Conservation (phyloP, 2,113 vertebrate species). For the Centropus bengalensis region DNA sequence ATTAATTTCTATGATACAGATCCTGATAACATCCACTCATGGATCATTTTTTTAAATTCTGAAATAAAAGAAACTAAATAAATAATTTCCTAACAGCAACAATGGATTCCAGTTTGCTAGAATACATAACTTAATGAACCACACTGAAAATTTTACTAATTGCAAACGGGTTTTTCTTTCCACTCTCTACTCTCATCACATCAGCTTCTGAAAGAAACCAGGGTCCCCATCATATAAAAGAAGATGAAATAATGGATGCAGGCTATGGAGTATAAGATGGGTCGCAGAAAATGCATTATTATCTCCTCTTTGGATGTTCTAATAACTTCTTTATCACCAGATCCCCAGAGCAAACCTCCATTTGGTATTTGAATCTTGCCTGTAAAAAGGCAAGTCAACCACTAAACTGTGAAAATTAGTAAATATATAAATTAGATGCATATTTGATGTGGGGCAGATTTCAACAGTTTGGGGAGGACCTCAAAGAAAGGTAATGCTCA, state of each 20-base stretch:
- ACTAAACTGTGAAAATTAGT: background rate
- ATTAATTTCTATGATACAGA: slow-evolving; percentile 30
- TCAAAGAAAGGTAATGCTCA: background rate
- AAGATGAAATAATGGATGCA: background rate
- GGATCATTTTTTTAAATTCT: slow-evolving; percentile 53
- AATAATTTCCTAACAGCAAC: slow-evolving; percentile 35
- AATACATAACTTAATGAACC: slow-evolving; percentile 10
- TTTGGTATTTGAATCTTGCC: background rate
- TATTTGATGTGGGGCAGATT: background rate
- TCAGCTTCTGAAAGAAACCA: background rate
- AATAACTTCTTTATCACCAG: background rate
- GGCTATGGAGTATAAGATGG: background rate
- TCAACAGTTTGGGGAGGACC: background rate
- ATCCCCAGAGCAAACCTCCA: background rate
- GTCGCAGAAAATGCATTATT: background rate
- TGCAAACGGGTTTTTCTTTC: background rate
- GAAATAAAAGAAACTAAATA: slow-evolving; percentile 47
- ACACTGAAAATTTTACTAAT: background rate
- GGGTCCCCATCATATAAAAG: background rate
- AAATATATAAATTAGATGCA: background rate
- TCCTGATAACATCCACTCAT: slow-evolving; percentile 20
- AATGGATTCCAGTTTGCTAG: background rate
- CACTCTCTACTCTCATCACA: background rate
- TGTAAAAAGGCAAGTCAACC: background rate
- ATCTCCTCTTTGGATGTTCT: background rate